Base-by-base conservation (phyloP, 1,140 invertebrate genomes). In the Drosophila watanabei region DNA sequence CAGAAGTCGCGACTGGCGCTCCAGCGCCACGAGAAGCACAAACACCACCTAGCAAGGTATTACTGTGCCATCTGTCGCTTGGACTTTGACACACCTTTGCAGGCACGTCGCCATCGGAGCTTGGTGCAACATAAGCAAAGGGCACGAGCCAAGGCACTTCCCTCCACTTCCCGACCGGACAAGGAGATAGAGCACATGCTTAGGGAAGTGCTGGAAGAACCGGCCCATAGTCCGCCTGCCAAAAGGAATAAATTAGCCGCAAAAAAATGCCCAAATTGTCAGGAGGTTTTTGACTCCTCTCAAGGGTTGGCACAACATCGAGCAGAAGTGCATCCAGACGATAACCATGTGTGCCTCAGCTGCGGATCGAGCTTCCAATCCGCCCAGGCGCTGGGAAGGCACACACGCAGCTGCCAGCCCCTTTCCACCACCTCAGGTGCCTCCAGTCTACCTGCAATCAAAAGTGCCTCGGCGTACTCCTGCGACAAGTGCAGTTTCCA, bases 361-460 rank as follows among this genome's bases (percentile, higher is more conserved):
- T 97, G 97, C 79, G 96, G 96, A 0, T 91, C 93, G 78, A 92
- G 94, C 14, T 97, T 97, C 80, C 94, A 95, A 2, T 92, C 97
- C 0, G 94, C 96, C 2, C 96, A 97, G 93, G 96, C 97, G 79
- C 94, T 97, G 9, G 95, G 95, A 0, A 94, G 94, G 16, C 97
- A 97, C 82, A 94, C 96, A 0, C 93, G 94, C 64, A 93, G 88
- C 35, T 95, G 95, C 66, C 93, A 94, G 3, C 96, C 95, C 52
- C 87, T 93, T 61, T 51, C 80, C 13, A 71, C 66, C 54, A 75
- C 61, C 13, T 83, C 78, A 18, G 52, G 56, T 9, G 32, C 28
- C 33, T 18, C 32, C 11, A 6, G 9, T 16, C 18, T 7, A 4
- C 9, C 41, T 39, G 14, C 13, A 0, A n/a, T 16, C 0, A 6